phyloP scores from a whole-genome alignment of 2,888 invertebrate species.

The Eupithecia inturbata region DNA sequence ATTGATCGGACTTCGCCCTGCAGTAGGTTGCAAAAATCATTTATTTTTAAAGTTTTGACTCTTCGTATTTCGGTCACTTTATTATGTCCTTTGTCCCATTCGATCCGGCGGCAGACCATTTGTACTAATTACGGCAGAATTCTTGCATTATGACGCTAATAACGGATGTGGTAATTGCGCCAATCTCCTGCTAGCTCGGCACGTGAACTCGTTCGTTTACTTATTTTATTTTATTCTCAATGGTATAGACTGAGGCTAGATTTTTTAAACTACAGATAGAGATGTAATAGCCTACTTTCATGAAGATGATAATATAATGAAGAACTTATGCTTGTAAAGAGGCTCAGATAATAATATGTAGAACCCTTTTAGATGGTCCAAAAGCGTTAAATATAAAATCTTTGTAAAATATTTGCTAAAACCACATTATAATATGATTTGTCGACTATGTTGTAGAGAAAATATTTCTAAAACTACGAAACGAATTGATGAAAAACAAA shows the following conservation, averaged over 20 bases:
- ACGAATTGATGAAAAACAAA: not conserved
- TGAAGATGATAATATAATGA: not conserved
- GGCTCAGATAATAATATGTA: not conserved
- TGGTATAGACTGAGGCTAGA: not conserved
- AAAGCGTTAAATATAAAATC: not conserved
- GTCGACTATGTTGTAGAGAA: not conserved
- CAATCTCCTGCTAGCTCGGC: constrained; percentile 39
- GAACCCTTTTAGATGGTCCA: not conserved
- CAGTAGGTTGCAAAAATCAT: not conserved
- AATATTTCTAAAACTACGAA: not conserved
- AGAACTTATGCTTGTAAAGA: not conserved
- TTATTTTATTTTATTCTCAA: constrained; percentile 6
- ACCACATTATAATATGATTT: not conserved
- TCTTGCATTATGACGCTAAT: constrained; percentile 38
- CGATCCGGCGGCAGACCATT: constrained; percentile 20
- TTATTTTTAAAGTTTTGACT: not conserved
- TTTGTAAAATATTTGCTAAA: not conserved
- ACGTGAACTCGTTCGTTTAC: constrained; percentile 16
- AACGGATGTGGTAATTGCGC: constrained; percentile 44
- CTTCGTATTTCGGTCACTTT: not conserved
- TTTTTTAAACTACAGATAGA: not conserved
- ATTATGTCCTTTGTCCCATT: constrained; percentile 21
- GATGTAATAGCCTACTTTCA: not conserved
- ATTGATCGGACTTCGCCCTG: not conserved
- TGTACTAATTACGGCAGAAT: constrained; percentile 40